Base-by-base conservation (phyloP, 2,113 vertebrate species). In the Erythrocercus mccallii region DNA sequence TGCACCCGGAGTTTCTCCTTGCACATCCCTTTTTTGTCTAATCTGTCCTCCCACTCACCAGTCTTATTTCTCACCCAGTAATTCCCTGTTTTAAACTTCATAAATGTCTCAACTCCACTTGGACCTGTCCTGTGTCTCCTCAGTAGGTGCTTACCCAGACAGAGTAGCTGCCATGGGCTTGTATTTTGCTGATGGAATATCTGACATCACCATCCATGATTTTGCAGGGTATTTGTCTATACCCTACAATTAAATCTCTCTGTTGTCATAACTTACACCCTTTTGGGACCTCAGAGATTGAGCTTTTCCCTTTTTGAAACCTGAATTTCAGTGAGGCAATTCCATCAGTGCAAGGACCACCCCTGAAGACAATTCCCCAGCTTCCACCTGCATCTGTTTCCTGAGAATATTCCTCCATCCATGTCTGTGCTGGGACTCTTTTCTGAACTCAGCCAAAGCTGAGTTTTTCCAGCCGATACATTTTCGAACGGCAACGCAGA, bases 401-500 rank as follows among this genome's bases (percentile, higher is more conserved):
- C 65, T 62, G 54, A 48, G 18, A 73, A 44, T 27, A 35, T 70
- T 66, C 15, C 61, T 45, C 22, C 37, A 45, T 14, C 64, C 28
- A 0, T 5, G 4, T 8, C 27, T 77, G 79, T 54, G 5, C 27
- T 44, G 37, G 38, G 6, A 54, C 21, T 80, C 33, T 28, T 14
- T 25, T 14, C 25, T 64, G 23, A 72, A 24, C 4, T n/a, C n/a
- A n/a, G 1, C 44, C 3, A 3, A n/a, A 25, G 9, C 35, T 6
- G 70, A 53, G 5, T 48, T 95, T 64, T 92, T 79, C 50, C 16
- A 68, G 10, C 15, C 2, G 3, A 9, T 31, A 7, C 28, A 13
- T 4, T 91, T 69, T 23, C 0, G 0, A 70, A 58, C 1, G 4
- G 10, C 1, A 1, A 40, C 8, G 4, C 45, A 19, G 22, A 15